Evolutionary conservation across 2,113 vertebrate genomes (phyloP), one percentile per base, ranked within the genome.

Genomic region (Vimba vimba): DNA sequence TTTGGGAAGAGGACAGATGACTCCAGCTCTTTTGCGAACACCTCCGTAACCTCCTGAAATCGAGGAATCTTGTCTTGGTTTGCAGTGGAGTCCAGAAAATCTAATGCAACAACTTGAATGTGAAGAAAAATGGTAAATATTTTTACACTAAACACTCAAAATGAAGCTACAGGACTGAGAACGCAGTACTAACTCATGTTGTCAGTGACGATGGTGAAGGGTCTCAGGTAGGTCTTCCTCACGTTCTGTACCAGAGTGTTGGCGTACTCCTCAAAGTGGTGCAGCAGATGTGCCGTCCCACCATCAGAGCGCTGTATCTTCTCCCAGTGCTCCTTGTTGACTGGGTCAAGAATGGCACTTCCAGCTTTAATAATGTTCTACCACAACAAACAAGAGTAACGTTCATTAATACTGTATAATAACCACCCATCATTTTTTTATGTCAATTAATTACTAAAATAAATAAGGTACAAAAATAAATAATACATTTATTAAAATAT

Each of bases 191-290:
- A 86, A 97, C 97, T 96, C 92, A 97, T 95, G 91, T 97, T 97
- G 90, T 93, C 4, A 0, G 96, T 86, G 89, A 97, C 89, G 36
- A 97, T 93, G 85, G 96, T 92, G 23, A 97, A 97, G 64, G 97
- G 97, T 83, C 93, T 93, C 89, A 97, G 91, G 91, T 97, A 97
- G 33, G 96, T 97, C 85, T 93, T 94, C 79, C 89, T 94, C 93
- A 96, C 93, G 85, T 97, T 97, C 77, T 89, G 95, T 0, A 94
- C 96, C 91, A 97, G 17, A 0, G 93, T 96, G 90, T 90, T 91
- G 86, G 96, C 94, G 55, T 97, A 97, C 0, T 95, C 92, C 89
- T 97, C 96, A 0, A 96, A 96, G 82, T 91, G 88, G 69, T 87
- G 90, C 45, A 97, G 94, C 43, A 97, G 93, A 74, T 94, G 94